These are phyloP conservation scores for Magallana angulata DNA, from an alignment of 1,140 invertebrate species.

Conservation along the genomic window DNA sequence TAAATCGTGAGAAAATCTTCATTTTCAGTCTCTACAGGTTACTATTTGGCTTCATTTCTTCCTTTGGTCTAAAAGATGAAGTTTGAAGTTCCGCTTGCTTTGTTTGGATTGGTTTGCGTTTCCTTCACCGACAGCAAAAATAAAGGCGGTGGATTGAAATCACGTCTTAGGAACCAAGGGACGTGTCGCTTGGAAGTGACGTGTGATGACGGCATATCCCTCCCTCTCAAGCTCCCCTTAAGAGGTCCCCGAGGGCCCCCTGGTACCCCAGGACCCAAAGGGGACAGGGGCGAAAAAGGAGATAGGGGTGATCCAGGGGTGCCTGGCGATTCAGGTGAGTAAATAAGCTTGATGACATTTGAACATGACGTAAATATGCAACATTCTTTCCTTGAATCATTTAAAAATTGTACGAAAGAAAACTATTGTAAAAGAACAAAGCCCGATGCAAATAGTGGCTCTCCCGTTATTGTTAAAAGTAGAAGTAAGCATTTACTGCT, in stretches of 20 bases:
- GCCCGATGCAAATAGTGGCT: too few species aligned
- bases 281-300: constrained; percentile 65
- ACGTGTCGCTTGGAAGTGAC: constrained; percentile 68
- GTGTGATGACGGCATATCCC: constrained; percentile 60
- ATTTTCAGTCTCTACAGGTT: too few species aligned
- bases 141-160: constrained; percentile 43
- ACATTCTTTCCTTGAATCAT: too few species aligned
- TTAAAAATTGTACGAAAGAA: too few species aligned
- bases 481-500: too few species aligned
- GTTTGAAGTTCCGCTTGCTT: too few species aligned
- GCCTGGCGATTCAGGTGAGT: constrained; percentile 68
- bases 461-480: too few species aligned
- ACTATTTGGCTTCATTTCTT: too few species aligned
- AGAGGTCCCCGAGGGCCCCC: constrained; percentile 68
- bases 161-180: constrained; percentile 45
- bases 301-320: constrained; percentile 67
- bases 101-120: not conserved
- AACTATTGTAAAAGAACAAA: too few species aligned
- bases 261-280: constrained; percentile 63
- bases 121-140: not conserved
- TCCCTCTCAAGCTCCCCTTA: constrained; percentile 68
- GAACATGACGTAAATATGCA: too few species aligned
- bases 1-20: too few species aligned
- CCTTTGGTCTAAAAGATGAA: not conserved
- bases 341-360: not conserved